phyloP scores from a whole-genome alignment of 2,888 invertebrate species.

The Pyralis farinalis region DNA sequence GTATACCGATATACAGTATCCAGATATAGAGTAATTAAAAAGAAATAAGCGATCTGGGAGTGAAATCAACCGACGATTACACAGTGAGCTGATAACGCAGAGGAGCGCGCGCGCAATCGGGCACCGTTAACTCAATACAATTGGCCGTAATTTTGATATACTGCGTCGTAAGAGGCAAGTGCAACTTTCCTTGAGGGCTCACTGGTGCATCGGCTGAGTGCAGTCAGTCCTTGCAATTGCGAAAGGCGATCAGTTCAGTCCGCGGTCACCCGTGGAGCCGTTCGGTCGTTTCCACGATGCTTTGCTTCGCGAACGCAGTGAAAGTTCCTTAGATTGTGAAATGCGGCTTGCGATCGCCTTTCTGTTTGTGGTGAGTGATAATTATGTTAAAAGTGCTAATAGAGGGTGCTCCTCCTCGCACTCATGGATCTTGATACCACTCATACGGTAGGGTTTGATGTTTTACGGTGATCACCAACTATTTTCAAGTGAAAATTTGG shows the following conservation, averaged over 20 bases:
- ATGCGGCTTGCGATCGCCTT: slow-evolving; percentile 74
- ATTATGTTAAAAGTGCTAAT: slow-evolving; percentile 62
- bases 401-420: slow-evolving; percentile 46
- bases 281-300: slow-evolving; percentile 58
- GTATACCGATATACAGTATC: no score
- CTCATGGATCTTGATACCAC: slow-evolving; percentile 24
- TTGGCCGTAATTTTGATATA: not conserved
- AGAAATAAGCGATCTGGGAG: not conserved
- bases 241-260: slow-evolving; percentile 46
- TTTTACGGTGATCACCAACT: not conserved
- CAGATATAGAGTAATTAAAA: no score
- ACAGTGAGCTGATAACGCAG: not conserved
- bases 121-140: slow-evolving; percentile 15
- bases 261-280: slow-evolving; percentile 51
- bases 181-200: slow-evolving; percentile 17
- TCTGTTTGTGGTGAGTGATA: slow-evolving; percentile 78
- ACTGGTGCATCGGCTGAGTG: slow-evolving; percentile 42
- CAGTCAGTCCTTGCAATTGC: slow-evolving; percentile 62
- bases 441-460: slow-evolving; percentile 22
- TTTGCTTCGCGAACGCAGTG: slow-evolving; percentile 58
- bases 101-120: not conserved
- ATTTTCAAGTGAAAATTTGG: no score
- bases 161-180: slow-evolving; percentile 14
- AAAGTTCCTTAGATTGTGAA: slow-evolving; percentile 73
- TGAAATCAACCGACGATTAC: not conserved